Base-by-base conservation (phyloP, 2,888 invertebrate species). In the Atrina japonica region DNA sequence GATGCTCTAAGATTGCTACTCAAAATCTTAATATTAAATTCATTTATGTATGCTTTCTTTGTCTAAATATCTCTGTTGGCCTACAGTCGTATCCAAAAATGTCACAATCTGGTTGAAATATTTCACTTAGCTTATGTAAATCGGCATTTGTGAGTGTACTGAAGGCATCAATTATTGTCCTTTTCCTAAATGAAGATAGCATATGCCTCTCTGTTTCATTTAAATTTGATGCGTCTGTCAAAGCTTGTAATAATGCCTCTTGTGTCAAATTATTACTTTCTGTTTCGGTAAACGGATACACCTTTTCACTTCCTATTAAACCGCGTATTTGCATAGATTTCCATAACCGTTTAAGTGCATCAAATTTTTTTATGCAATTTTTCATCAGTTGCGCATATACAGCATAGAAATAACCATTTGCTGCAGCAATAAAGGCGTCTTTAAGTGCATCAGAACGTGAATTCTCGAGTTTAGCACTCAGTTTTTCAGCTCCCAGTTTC, bases 311-410 rank as follows among this genome's bases (percentile, higher is more conserved):
- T 50, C 74, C 72, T 9, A 81, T 59, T 27, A 81, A 66, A 27
- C 78, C 81, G 53, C 81, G 58, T 45, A 74, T 75, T 52, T 77
- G 73, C 43, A 81, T 61, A 30, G 73, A 61, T 30, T 66, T 65
- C 77, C 78, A 81, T 40, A 75, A 61, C 41, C 73, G 60, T 21
- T 71, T 65, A 29, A 77, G 60, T 25, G 35, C 35, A 35, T 5
- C 35, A 35, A 7, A 5, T 35, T 5, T 35, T 7, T 11, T 35
- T 5, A 35, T 35, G 35, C 35, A 35, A 11, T 35, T 35, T 5
- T 35, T 11, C 35, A 35, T 5, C 35, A 7, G 5, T 7, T 35
- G 35, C 5, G 6, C 11, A 35, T 35, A 35, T 11, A 35, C 35
- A 35, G 35, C 35, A 11, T 35, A 35, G 35, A 5, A 7, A 35